Conservation (phyloP, 2,888 invertebrate species). For the Meta bourneti region DNA sequence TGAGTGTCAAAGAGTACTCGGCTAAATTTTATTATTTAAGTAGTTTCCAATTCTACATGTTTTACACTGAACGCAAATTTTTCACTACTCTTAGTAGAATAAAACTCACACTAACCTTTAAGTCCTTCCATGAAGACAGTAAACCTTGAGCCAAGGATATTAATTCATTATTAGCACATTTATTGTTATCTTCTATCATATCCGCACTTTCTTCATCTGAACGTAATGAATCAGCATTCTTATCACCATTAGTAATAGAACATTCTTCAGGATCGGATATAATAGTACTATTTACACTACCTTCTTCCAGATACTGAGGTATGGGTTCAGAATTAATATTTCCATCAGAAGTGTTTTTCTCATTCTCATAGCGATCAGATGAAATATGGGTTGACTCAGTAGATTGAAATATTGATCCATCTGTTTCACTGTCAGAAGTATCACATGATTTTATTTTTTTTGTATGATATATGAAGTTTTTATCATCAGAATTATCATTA, state of each 20-base stretch:
- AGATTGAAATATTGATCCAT: conserved; percentile 23
- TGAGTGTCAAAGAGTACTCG: too few relatives aligned
- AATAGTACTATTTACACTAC: conserved; percentile 21
- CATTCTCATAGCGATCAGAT: background rate
- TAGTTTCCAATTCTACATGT: too few relatives aligned
- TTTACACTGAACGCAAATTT: too few relatives aligned
- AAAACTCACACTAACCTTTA: conserved; percentile 81
- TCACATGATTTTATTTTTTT: conserved; percentile 77
- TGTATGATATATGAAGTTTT: conserved; percentile 6
- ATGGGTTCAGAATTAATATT: conserved; percentile 11
- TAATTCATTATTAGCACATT: conserved; percentile 75
- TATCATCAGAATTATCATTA: conserved; percentile 40
- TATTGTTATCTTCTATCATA: conserved; percentile 40
- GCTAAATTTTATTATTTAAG: too few relatives aligned
- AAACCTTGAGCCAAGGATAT: conserved; percentile 82
- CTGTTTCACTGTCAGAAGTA: conserved; percentile 72
- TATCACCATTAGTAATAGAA: conserved; percentile 23
- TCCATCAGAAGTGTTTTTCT: background rate
- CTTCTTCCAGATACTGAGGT: conserved; percentile 37
- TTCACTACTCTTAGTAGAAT: too few relatives aligned
- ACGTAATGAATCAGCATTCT: conserved; percentile 32
- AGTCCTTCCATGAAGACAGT: conserved; percentile 87
- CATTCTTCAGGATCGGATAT: conserved; percentile 31
- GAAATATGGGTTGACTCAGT: background rate
- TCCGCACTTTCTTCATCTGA: conserved; percentile 75